Base-by-base conservation (phyloP, 2,888 invertebrate genomes). In the Eueremaeus valkanovi region DNA sequence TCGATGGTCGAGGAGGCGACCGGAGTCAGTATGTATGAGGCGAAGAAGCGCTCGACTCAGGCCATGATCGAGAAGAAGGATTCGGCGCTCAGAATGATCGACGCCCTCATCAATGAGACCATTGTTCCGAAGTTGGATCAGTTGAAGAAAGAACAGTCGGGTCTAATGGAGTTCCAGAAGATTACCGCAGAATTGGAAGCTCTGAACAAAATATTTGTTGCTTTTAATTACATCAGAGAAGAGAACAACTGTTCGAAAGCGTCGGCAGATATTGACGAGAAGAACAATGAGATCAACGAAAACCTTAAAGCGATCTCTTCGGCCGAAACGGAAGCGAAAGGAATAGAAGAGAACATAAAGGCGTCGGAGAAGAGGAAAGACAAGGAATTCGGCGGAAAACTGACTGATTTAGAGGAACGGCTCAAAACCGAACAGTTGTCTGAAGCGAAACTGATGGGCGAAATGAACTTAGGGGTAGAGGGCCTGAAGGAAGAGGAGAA, bases 1-100 rank as follows among this genome's bases (percentile, higher is more conserved):
- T 91, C 93, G 0, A 96, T 99, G 96, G 90, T 99, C 75, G 99
- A 99, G 85, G 99, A 99, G 86, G 97, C 98, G 9, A 96, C 97
- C 0, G 98, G 99, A 0, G 98, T 98, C 0, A 90, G 92, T 81
- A 90, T 96, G 89, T 99, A 98, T 83, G 97, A 99, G 84, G 88
- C 89, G 0, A 99, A 99, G 83, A 92, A 93, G 79, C 90, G 92
- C 81, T 88, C 88, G 3, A 91, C 95, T 0, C 88, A 92, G 79
- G 92, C 89, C 81, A 90, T 91, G 0, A 93, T 99, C 75, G 91
- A 91, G 78, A 95, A 92, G 82, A 99, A 99, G 83, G 93, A 98
- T 83, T 88, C 88, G 0, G 95, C 94, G 83, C 86, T 99, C 0
- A 86, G 88, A 42, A 95, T 97, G 83, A 90, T 98, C 31, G 89